A percentile compares a stretch with the other conserved stretches of the same genome.
phyloP scores from a whole-genome alignment of 2,888 invertebrate species.

The Noctua janthina region DNA sequence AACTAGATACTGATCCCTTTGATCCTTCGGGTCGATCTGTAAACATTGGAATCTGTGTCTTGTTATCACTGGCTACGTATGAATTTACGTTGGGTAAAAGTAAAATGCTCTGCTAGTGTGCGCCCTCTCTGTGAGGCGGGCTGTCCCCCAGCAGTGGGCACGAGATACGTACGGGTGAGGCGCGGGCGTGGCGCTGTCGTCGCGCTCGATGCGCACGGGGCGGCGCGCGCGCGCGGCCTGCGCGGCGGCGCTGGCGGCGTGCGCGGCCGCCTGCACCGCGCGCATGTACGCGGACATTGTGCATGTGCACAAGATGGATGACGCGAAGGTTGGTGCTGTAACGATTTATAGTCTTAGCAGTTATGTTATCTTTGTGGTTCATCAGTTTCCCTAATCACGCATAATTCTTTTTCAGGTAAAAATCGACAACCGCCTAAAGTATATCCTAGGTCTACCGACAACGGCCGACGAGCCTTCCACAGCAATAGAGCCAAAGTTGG shows the following conservation, averaged over 20 bases:
- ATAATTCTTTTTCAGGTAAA: constrained; percentile 71
- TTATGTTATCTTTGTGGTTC: no score
- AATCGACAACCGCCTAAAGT: constrained; percentile 81
- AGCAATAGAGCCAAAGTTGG: constrained; percentile 42
- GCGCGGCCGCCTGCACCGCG: constrained; percentile 58
- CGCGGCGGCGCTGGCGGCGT: constrained; percentile 62
- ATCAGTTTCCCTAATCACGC: no score
- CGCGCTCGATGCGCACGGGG: constrained; percentile 92
- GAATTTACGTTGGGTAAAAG: no score
- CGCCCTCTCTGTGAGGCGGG: no score
- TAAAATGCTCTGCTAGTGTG: no score
- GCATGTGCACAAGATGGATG: constrained; percentile 55
- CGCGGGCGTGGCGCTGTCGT: constrained; percentile 76
- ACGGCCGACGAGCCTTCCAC: constrained; percentile 66
- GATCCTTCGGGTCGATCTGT: no score
- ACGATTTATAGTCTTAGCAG: no score
- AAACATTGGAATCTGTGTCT: background rate
- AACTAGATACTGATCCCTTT: no score
- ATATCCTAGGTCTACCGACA: constrained; percentile 77
- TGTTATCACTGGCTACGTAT: no score
- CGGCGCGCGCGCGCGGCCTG: constrained; percentile 67
- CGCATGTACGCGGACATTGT: constrained; percentile 46
- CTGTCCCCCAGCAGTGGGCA: no score
- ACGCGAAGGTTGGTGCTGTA: constrained; percentile 64
- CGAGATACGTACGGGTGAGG: constrained; percentile 46